These are phyloP conservation scores for Conops quadrifasciatus DNA, from an alignment of 2,888 invertebrate genomes.

Conservation along the genomic window DNA sequence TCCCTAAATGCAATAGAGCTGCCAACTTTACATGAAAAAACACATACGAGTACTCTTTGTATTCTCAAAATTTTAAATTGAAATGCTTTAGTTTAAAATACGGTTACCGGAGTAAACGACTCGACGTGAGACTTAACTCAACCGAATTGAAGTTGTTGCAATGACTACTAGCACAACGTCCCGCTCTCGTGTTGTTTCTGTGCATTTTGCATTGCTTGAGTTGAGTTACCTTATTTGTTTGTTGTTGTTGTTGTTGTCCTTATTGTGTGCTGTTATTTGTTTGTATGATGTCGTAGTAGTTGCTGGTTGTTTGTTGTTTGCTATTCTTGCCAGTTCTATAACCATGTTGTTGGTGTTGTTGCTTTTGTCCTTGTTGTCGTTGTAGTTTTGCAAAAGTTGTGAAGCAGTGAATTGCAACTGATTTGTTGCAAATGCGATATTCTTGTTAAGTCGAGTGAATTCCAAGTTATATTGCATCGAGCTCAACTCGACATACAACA, in stretches of 20 bases:
- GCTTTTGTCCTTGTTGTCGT: constrained; percentile 34
- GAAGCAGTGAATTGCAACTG: constrained; percentile 38
- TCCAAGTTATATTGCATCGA: constrained; percentile 36
- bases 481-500: constrained; percentile 29
- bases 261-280: constrained; percentile 27
- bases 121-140: constrained; percentile 7
- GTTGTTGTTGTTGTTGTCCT: constrained; percentile 36
- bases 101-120: constrained; percentile 17
- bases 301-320: constrained; percentile 31
- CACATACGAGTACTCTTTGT: constrained; percentile 54
- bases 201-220: not conserved
- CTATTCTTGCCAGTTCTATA: constrained; percentile 25
- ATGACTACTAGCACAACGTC: constrained; percentile 13
- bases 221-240: constrained; percentile 21
- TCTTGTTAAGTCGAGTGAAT: constrained; percentile 42
- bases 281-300: no score
- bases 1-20: constrained; percentile 18
- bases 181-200: constrained; percentile 1
- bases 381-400: constrained; percentile 26
- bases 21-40: not conserved
- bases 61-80: constrained; percentile 37
- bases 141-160: constrained; percentile 22
- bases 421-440: constrained; percentile 42
- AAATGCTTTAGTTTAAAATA: constrained; percentile 11
- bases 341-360: constrained; percentile 31